A percentile compares a stretch with the other conserved stretches of the same genome.
Evolutionary conservation across 2,113 vertebrate genomes (phyloP).

Genomic region (Phalacrocorax aristotelis): DNA sequence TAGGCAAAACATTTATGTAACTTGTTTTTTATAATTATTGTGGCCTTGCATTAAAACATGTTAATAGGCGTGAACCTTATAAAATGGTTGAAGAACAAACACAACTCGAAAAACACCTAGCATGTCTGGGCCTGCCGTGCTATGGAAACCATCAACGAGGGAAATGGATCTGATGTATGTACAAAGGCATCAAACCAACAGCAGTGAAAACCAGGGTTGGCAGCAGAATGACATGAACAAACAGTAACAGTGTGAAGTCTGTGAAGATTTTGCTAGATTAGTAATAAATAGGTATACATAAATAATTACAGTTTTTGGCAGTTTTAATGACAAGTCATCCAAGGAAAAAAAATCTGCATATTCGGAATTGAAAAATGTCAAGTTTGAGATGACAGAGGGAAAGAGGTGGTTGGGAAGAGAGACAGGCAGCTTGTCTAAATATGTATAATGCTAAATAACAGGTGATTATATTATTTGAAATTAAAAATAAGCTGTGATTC

Average conservation of each 20-base stretch:
- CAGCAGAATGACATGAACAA: constrained; percentile 51
- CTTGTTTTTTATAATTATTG: background rate
- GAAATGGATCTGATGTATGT: background rate
- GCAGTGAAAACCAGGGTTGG: background rate
- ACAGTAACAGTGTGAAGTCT: background rate
- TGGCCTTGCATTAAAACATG: background rate
- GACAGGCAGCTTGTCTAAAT: constrained; percentile 80
- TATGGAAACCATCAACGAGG: background rate
- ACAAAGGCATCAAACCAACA: background rate
- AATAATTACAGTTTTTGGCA: constrained; percentile 70
- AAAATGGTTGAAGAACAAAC: background rate
- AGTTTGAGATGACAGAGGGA: constrained; percentile 60
- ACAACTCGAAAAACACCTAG: background rate
- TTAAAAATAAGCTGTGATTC: constrained; percentile 73
- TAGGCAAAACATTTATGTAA: background rate
- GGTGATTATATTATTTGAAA: constrained; percentile 75
- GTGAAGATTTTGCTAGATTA: constrained; percentile 59
- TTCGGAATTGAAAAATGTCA: constrained; percentile 61
- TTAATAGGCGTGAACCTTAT: background rate
- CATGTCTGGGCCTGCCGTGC: background rate
- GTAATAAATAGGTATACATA: constrained; percentile 65
- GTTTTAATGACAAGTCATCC: constrained; percentile 65
- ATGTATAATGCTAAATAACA: constrained; percentile 70
- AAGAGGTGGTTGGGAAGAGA: constrained; percentile 37
- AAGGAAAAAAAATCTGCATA: constrained; percentile 30